Percentiles rank a stretch among this genome's conserved stretches.
Conservation (phyloP, 2,113 vertebrate species). For the Stomatorhinus ivindoensis region DNA sequence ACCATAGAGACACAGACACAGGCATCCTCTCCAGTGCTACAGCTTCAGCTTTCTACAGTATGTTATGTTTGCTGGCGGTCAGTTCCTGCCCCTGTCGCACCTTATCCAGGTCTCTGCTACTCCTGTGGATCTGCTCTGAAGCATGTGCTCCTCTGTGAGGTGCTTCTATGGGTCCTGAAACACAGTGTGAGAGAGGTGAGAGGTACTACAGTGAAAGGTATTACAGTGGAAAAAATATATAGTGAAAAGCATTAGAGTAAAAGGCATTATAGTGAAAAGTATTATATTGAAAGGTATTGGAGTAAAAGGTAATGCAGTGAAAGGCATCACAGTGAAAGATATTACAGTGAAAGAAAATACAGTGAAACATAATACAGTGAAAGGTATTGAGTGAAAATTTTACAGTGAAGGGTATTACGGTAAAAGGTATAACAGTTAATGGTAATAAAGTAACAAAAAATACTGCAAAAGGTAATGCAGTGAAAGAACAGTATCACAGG, state of each 20-base stretch:
- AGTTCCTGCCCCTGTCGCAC: constrained; percentile 25
- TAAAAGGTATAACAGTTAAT: neutral
- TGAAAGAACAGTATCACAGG: neutral
- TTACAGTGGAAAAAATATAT: neutral
- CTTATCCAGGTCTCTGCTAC: constrained; percentile 49
- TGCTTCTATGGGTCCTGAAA: constrained; percentile 15
- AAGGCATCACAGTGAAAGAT: neutral
- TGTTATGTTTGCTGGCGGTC: neutral
- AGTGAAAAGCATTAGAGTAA: no score
- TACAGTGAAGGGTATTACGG: neutral
- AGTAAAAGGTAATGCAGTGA: neutral
- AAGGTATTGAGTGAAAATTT: neutral
- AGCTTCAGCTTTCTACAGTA: neutral
- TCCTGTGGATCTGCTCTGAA: constrained; percentile 39
- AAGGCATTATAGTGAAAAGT: neutral
- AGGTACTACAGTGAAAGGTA: neutral
- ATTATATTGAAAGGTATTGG: neutral
- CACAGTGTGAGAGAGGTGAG: constrained; percentile 7
- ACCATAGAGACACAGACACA: neutral
- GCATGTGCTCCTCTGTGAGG: constrained; percentile 20
- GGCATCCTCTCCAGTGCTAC: neutral
- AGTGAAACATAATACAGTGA: neutral
- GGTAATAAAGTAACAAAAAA: neutral
- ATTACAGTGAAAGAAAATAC: neutral
- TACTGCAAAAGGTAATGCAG: neutral